Conservation (phyloP, 2,888 invertebrate genomes). For the Mylabris sibirica region DNA sequence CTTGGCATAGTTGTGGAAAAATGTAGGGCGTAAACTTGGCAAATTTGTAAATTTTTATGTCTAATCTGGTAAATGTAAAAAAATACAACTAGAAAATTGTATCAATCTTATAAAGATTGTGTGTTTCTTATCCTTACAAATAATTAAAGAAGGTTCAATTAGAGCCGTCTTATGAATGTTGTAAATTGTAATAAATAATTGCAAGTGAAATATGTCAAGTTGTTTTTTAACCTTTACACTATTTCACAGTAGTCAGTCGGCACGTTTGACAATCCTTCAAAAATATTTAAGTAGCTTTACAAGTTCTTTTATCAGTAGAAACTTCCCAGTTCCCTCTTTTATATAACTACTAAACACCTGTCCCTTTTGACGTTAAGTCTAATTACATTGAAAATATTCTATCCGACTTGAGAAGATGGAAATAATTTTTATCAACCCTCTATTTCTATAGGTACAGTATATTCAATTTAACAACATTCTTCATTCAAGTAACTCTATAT, state of each 20-base stretch:
- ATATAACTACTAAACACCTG: slow-evolving; percentile 25
- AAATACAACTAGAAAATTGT: no score
- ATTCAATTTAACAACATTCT: not conserved
- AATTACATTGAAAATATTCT: slow-evolving; percentile 34
- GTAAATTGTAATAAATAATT: not conserved
- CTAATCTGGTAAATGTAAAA: no score
- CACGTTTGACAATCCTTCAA: not conserved
- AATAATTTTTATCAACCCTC: not conserved
- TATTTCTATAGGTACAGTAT: no score
- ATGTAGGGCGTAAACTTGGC: no score
- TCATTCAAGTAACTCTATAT: not conserved
- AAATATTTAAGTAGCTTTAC: not conserved
- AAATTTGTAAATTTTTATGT: no score
- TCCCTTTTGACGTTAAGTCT: slow-evolving; percentile 40
- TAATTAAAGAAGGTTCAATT: no score
- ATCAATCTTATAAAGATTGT: no score
- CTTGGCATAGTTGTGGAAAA: no score
- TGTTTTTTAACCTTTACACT: not conserved
- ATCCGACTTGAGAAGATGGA: slow-evolving; percentile 21
- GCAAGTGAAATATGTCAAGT: not conserved
- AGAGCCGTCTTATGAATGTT: not conserved
- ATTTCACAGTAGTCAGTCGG: not conserved
- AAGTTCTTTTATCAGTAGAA: not conserved
- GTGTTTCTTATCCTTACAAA: no score
- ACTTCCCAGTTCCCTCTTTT: not conserved